Evolutionary conservation across 2,113 vertebrate species (phyloP), one percentile per base, ranked within the genome.

Genomic region (Lates calcarifer): DNA sequence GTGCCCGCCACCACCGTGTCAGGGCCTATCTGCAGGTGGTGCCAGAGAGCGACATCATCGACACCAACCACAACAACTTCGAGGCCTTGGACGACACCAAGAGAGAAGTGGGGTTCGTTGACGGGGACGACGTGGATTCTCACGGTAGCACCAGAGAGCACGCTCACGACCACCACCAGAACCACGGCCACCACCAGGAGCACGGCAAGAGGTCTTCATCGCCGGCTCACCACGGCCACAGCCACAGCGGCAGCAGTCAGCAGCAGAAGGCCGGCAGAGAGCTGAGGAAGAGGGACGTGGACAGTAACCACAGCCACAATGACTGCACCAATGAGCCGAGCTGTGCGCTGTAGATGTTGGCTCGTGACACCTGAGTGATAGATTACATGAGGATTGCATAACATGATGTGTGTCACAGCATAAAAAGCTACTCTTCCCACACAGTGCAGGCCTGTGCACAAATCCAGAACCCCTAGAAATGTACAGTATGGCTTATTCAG

Each of bases 11-110:
- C 90, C 97, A 99, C 94, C 96, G 96, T 47, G 97, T 96, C 87
- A 95, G 96, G 87, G 98, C 98, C 1, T 98, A 96, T 91, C 95
- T 99, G 89, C 96, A 97, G 88, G 97, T 99, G 93, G 95, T 96
- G 87, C 93, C 92, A 0, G 94, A 95, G 29, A 91, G 85, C 94
- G 95, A 90, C 89, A 1, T 37, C 64, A 8, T 9, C 17, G 24
- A 29, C 74, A 2, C 14, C 9, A 71, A 60, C 37, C 73, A 61
- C 78, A 69, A 60, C 81, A 92, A 94, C 88, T 92, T 93, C 0
- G 87, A 91, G 37, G 53, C 82, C 20, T 26, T 41, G 74, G 92
- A 91, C 0, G 87, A 90, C 81, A 93, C 92, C 45, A 92, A 49
- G 93, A 61, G 18, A 55, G 90, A 79, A 9, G 76, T 28, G 11